Conservation (phyloP, 2,888 invertebrate genomes). For the Parochlus steinenii region DNA sequence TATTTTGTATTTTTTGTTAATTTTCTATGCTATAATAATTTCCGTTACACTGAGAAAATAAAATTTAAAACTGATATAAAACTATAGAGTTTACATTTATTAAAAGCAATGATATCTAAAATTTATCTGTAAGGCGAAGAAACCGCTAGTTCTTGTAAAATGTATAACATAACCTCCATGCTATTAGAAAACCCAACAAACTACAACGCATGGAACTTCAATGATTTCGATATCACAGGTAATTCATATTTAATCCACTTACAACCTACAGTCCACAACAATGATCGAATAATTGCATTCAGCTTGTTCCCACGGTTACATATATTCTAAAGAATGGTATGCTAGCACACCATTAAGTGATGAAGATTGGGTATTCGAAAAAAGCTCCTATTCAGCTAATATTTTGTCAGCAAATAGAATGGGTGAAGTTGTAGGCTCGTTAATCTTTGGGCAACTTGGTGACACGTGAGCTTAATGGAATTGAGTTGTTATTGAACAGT, state of each 20-base stretch:
- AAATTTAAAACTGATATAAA: no score
- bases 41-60: no score
- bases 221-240: slow-evolving; percentile 1
- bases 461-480: slow-evolving; percentile 42
- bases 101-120: no score
- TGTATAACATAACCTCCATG: slow-evolving; percentile 26
- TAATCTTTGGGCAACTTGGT: slow-evolving; percentile 38
- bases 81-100: no score
- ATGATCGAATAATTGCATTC: not conserved
- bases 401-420: slow-evolving; percentile 34
- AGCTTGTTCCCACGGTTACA: slow-evolving; percentile 38
- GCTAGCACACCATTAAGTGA: slow-evolving; percentile 32
- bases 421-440: slow-evolving; percentile 37
- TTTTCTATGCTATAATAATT: no score
- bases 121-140: no score
- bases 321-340: slow-evolving; percentile 35
- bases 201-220: slow-evolving; percentile 10
- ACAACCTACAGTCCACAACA: not conserved
- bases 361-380: slow-evolving; percentile 39
- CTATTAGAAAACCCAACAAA: no score
- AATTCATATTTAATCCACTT: not conserved
- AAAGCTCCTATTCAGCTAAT: slow-evolving; percentile 35
- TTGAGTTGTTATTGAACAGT: no score
- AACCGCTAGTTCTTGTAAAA: slow-evolving; percentile 31
- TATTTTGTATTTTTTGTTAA: no score